Conservation (phyloP, 1,140 invertebrate genomes). For the Rhopalosiphum padi region DNA sequence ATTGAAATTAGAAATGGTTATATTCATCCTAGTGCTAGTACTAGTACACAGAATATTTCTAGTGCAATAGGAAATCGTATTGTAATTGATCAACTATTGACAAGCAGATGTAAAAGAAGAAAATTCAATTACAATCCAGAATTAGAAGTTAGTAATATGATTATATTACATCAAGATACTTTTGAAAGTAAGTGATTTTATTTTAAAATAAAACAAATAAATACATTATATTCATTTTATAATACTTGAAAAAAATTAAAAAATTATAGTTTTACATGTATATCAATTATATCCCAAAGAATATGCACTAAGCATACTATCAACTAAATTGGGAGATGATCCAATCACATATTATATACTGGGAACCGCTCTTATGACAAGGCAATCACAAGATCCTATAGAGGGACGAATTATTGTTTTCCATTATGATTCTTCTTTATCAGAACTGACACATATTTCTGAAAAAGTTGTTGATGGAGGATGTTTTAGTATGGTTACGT, state of each 20-base stretch:
- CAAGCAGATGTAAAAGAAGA: constrained; percentile 62
- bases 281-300: constrained; percentile 90
- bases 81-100: constrained; percentile 63
- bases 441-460: constrained; percentile 83
- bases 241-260: neutral
- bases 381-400: constrained; percentile 83
- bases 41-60: constrained; percentile 71
- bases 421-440: constrained; percentile 81
- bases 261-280: constrained; percentile 79
- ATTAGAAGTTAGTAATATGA: constrained; percentile 89
- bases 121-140: constrained; percentile 73
- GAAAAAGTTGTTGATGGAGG: constrained; percentile 97
- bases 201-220: neutral
- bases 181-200: constrained; percentile 74
- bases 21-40: constrained; percentile 79
- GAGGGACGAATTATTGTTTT: constrained; percentile 87
- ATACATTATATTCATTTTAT: neutral
- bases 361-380: constrained; percentile 93
- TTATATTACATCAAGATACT: constrained; percentile 95
- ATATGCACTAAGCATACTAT: constrained; percentile 89
- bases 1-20: constrained; percentile 68
- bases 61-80: constrained; percentile 62
- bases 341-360: constrained; percentile 91
- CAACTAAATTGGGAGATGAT: constrained; percentile 90
- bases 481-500: constrained; percentile 86